Conservation (phyloP, 1,140 invertebrate species). For the Tribolium castaneum region DNA sequence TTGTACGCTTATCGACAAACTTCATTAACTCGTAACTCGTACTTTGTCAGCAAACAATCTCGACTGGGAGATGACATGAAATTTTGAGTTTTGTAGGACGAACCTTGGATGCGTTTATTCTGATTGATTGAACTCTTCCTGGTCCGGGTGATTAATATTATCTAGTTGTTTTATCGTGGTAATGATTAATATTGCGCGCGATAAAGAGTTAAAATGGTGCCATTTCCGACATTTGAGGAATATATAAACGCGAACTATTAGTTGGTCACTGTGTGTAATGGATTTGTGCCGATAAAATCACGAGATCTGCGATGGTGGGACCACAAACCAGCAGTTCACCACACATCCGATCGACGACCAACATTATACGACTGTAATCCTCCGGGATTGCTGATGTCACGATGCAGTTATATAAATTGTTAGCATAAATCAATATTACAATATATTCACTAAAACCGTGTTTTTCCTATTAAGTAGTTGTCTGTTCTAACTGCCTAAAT, state of each 20-base stretch:
- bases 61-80: not conserved
- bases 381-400: constrained; percentile 18
- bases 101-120: not conserved
- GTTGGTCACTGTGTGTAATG: constrained; percentile 7
- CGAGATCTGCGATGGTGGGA: constrained; percentile 24
- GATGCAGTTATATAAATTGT: constrained; percentile 27
- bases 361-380: constrained; percentile 22
- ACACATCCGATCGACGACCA: constrained; percentile 24
- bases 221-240: constrained; percentile 31
- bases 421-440: constrained; percentile 9
- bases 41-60: too few species aligned
- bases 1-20: constrained; percentile 8
- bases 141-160: constrained; percentile 1
- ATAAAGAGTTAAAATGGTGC: constrained; percentile 34
- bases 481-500: too few species aligned
- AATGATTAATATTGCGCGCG: constrained; percentile 28
- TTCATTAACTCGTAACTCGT: not conserved
- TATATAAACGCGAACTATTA: constrained; percentile 27
- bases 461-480: too few species aligned
- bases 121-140: constrained; percentile 12
- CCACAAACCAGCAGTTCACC: constrained; percentile 26
- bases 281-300: constrained; percentile 35
- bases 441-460: too few species aligned
- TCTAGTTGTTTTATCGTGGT: constrained; percentile 20
- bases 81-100: not conserved